Percentiles rank a stretch among this genome's conserved stretches.
Evolutionary conservation across 23 tunicate genomes (phyloP).

Genomic region (Corella eumyota): DNA sequence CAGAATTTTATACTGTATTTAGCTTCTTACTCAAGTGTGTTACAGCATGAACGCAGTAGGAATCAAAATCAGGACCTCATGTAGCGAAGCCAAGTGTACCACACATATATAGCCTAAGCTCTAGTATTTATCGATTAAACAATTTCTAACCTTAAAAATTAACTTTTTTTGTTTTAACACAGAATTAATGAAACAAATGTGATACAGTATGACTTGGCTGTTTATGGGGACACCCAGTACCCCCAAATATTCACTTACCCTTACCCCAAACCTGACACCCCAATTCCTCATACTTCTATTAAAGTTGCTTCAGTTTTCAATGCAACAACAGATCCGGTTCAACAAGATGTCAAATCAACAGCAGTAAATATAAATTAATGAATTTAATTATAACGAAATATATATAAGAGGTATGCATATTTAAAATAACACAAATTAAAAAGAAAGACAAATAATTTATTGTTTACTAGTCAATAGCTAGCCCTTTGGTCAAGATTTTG

Average conservation of each 20-base stretch:
- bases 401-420: not conserved
- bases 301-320: slow-evolving; percentile 11
- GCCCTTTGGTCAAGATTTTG: too few relatives aligned
- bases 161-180: too few relatives aligned
- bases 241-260: slow-evolving; percentile 59
- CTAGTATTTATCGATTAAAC: too few relatives aligned
- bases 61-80: too few relatives aligned
- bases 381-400: not conserved
- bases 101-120: too few relatives aligned
- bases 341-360: too few relatives aligned
- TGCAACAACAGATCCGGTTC: not conserved
- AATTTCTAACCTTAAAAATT: too few relatives aligned
- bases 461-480: too few relatives aligned
- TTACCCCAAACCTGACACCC: slow-evolving; percentile 81
- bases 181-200: slow-evolving; percentile 56
- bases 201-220: slow-evolving; percentile 35
- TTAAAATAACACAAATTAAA: too few relatives aligned
- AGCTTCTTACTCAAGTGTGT: not conserved
- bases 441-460: too few relatives aligned
- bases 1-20: not conserved
- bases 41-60: too few relatives aligned
- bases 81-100: too few relatives aligned
- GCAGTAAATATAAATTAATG: not conserved
- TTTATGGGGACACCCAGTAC: slow-evolving; percentile 34
- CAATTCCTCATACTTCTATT: slow-evolving; percentile 33